Evolutionary conservation across 2,113 vertebrate species (phyloP).

Genomic region (Perccottus glenii): DNA sequence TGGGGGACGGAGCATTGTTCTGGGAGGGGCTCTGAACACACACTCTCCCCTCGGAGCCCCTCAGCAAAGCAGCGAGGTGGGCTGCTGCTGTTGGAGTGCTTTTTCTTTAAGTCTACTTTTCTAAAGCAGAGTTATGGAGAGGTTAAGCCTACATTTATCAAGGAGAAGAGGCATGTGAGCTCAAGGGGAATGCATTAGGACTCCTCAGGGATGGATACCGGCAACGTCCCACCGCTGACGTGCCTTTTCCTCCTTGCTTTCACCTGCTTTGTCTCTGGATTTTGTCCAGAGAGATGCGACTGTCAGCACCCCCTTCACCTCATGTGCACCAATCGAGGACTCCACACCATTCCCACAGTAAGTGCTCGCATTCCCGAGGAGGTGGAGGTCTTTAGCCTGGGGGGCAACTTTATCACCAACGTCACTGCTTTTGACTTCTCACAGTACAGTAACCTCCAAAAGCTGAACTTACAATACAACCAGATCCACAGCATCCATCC

Average conservation of each 20-base stretch:
- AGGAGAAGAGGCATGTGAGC: constrained; percentile 28
- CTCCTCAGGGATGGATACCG: constrained; percentile 58
- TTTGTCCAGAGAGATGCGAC: constrained; percentile 92
- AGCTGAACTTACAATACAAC: constrained; percentile 94
- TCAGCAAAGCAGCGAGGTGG: constrained; percentile 30
- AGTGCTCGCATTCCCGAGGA: constrained; percentile 74
- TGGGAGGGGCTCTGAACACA: constrained; percentile 35
- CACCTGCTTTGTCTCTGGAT: constrained; percentile 48
- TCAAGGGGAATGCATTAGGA: constrained; percentile 42
- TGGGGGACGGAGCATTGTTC: constrained; percentile 65
- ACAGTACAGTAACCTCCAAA: constrained; percentile 82
- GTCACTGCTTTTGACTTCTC: constrained; percentile 88
- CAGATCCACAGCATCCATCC: constrained; percentile 87
- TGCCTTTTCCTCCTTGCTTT: constrained; percentile 73
- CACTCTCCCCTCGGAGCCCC: constrained; percentile 37
- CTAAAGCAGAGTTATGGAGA: constrained; percentile 52
- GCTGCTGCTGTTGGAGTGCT: constrained; percentile 6
- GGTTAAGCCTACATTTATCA: constrained; percentile 19
- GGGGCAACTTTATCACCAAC: constrained; percentile 93
- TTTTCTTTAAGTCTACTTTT: constrained; percentile 7
- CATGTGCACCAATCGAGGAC: constrained; percentile 91
- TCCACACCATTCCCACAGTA: constrained; percentile 84
- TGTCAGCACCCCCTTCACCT: constrained; percentile 91
- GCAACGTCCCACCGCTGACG: constrained; percentile 45
- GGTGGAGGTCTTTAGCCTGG: constrained; percentile 88